Conservation (phyloP, 2,113 vertebrate species). For the Hippocampus abdominalis region DNA sequence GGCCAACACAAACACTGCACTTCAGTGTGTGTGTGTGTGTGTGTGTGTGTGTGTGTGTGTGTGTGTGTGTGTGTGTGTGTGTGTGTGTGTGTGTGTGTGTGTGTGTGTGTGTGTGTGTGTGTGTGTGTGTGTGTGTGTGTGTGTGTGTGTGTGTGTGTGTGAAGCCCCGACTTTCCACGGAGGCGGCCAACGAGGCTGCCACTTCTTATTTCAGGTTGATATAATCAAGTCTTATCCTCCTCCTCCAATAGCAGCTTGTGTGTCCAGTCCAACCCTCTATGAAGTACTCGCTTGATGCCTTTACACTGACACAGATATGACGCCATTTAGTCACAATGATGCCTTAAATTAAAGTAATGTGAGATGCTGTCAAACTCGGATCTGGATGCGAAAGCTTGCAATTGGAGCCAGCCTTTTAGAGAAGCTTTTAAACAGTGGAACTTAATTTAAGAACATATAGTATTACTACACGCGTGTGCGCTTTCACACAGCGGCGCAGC, state of each 20-base stretch:
- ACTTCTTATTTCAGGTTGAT: constrained; percentile 42
- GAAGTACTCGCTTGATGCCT: constrained; percentile 37
- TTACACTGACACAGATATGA: constrained; percentile 10
- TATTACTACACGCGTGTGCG: too few species aligned
- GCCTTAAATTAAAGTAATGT: constrained; percentile 40
- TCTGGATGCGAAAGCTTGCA: constrained; percentile 27
- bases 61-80: background rate
- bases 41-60: background rate
- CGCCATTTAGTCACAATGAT: constrained; percentile 10
- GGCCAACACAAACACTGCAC: constrained; percentile 14
- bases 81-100: background rate
- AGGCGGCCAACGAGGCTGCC: constrained; percentile 17
- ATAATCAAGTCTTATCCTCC: constrained; percentile 18
- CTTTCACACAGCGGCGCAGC: too few species aligned
- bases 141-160: background rate
- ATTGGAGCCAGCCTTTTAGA: background rate
- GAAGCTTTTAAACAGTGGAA: background rate
- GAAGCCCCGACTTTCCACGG: constrained; percentile 32
- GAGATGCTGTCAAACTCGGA: constrained; percentile 26
- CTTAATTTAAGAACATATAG: too few species aligned
- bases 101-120: background rate
- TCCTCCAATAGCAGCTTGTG: constrained; percentile 21
- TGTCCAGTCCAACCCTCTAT: constrained; percentile 20
- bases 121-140: background rate
- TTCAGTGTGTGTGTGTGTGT: background rate